Evolutionary conservation across 1,140 invertebrate genomes (phyloP), one percentile per base, ranked within the genome.

Genomic region (Wasmannia auropunctata): DNA sequence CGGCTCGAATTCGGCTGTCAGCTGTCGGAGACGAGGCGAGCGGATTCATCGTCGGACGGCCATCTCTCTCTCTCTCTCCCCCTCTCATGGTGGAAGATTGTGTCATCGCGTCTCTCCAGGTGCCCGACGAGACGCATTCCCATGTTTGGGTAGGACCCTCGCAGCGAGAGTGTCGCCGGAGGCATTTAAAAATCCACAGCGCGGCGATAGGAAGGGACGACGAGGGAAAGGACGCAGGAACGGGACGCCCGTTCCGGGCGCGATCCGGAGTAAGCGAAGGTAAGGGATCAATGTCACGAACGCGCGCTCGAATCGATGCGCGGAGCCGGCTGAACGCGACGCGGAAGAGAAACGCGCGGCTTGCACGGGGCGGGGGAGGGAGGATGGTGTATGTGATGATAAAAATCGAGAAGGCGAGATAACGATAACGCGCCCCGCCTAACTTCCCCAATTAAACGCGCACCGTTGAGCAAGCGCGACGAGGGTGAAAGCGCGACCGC

Each of bases 101-200:
- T 88, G 88, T 81, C 88, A 83, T 40, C 87, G 84, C 43, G 49
- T 76, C 37, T 7, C 34, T 40, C 1, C 76, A n/a, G 11, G 25
- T n/a, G 40, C 7, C 25, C 69, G 60, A 43, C 43, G 56, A 86
- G 70, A 80, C 54, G n/a, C 51, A 86, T 89, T 89, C 28, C 88
- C 88, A 83, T 86, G 75, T 89, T 89, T 89, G 88, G 63, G 83
- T 67, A 67, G 65, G 51, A 46, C 51, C 67, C 37, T 80, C 43
- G 49, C 34, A 40, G 31, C 16, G 37, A 7, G 16, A 72, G 51
- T n/a, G 62, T 79, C 60, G 31, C 25, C 51, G 14, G 8, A 25
- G 51, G 14, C 16, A 58, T 43, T 72, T 72, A 58, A 74, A 58
- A 74, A 46, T 46, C 14, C 43, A 46, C 14, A 16, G 43, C 8